Conservation (phyloP, 2,888 invertebrate species). For the Gandaritis pyraliata region DNA sequence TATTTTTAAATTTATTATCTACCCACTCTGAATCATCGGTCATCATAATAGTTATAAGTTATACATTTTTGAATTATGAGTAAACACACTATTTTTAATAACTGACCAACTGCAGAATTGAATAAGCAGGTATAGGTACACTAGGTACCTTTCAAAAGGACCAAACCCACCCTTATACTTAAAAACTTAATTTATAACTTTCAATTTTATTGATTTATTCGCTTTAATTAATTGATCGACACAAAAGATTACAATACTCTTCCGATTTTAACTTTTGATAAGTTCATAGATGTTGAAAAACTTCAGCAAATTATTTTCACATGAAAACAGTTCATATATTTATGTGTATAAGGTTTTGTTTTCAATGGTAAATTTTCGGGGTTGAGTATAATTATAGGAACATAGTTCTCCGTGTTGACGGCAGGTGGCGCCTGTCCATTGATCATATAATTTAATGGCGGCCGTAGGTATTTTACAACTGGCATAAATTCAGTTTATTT, state of each 20-base stretch:
- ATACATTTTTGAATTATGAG: no score
- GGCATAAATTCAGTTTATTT: constrained; percentile 58
- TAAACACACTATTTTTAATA: no score
- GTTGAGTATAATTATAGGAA: constrained; percentile 32
- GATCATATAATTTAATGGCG: constrained; percentile 70
- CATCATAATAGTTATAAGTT: no score
- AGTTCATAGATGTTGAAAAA: constrained; percentile 36
- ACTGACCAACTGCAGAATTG: no score
- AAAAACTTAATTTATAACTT: constrained; percentile 25
- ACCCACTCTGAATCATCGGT: no score
- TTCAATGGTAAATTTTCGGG: constrained; percentile 7
- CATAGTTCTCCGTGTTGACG: constrained; percentile 35
- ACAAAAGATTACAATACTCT: constrained; percentile 36
- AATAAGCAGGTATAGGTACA: neutral
- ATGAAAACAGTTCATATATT: neutral
- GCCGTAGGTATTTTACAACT: constrained; percentile 55
- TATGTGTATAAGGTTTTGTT: neutral
- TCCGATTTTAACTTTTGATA: constrained; percentile 40
- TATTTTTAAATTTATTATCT: no score
- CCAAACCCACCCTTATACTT: constrained; percentile 14
- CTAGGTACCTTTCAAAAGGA: neutral
- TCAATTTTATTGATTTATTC: constrained; percentile 43
- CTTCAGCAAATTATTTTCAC: constrained; percentile 10
- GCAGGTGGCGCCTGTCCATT: constrained; percentile 68
- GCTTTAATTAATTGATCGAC: constrained; percentile 45